Evolutionary conservation across 2,113 vertebrate species (phyloP).

Genomic region (Tachycineta bicolor): DNA sequence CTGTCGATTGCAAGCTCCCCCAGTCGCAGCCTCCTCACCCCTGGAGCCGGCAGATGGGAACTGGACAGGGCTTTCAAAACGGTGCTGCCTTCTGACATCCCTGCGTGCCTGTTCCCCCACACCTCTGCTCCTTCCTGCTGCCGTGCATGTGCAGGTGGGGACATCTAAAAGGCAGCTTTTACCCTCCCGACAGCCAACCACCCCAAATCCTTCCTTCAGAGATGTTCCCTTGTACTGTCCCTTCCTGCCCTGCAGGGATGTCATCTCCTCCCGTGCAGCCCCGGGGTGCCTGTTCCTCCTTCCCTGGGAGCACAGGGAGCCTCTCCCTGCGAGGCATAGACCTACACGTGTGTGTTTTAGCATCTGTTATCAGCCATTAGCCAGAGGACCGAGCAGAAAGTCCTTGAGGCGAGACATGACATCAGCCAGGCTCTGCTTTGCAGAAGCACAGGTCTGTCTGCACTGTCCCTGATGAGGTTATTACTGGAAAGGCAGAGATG

Average conservation of each 20-base stretch:
- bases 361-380: conserved; percentile 29
- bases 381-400: conserved; percentile 24
- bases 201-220: neutral
- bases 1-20: neutral
- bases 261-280: neutral
- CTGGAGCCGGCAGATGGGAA: neutral
- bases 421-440: conserved; percentile 37
- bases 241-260: neutral
- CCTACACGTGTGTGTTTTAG: neutral
- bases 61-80: neutral
- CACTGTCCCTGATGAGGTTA: neutral
- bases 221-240: rapidly evolving
- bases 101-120: neutral
- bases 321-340: neutral
- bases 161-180: neutral
- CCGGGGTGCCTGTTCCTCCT: neutral
- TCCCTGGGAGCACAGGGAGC: neutral
- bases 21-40: neutral
- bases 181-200: neutral
- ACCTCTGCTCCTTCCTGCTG: neutral
- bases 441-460: conserved; percentile 15
- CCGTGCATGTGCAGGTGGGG: neutral
- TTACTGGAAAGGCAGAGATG: neutral
- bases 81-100: neutral
- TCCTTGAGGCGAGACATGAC: conserved; percentile 63